Base-by-base conservation (phyloP, 2,797 vertebrate species). In the Typhlichthys subterraneus region DNA sequence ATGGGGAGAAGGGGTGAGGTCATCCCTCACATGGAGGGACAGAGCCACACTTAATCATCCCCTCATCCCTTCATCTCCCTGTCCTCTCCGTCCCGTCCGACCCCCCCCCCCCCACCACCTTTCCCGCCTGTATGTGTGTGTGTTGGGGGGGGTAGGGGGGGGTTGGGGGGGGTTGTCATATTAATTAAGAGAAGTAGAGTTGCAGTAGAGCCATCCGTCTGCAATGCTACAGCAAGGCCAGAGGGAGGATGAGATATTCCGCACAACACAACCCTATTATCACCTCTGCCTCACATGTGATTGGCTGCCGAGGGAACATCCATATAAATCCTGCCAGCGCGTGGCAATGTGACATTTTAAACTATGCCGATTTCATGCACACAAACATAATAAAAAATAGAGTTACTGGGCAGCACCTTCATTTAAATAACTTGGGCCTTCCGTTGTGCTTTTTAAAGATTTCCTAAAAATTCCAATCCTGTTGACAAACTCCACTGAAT, bases 11-110 rank as follows among this genome's bases (percentile, higher is more conserved):
- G 70, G 85, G 81, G 77, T 57, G 0, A 75, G 70, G 79, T 85
- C 78, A 82, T 88, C 85, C 83, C 78, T 86, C 81, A 85, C 70
- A 64, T 75, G 77, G 76, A 72, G 74, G 60, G 84, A 85, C 69
- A 66, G 83, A 83, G 82, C 71, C 72, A 57, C 85, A 92, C 91
- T 96, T 98, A 96, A 97, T 98, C 95, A 98, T 94, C 83, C 85
- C 88, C 90, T 94, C 91, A 90, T 93, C 93, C 93, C 79, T 83
- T 82, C 80, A 82, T 85, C 82, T 80, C 65, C 45, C 73, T 51
- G 70, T 79, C 82, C 74, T 12, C 29, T 33, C 12, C 7, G 12
- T 33, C 33, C 19, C 11, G 12, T 42, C 19, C 23, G 23, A n/a
- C 53, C 4, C 53, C 12, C 12, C 10, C 23, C 23, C 23, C 19